These are phyloP conservation scores for Leucania comma DNA, from an alignment of 2,888 invertebrate species.

Conservation along the genomic window DNA sequence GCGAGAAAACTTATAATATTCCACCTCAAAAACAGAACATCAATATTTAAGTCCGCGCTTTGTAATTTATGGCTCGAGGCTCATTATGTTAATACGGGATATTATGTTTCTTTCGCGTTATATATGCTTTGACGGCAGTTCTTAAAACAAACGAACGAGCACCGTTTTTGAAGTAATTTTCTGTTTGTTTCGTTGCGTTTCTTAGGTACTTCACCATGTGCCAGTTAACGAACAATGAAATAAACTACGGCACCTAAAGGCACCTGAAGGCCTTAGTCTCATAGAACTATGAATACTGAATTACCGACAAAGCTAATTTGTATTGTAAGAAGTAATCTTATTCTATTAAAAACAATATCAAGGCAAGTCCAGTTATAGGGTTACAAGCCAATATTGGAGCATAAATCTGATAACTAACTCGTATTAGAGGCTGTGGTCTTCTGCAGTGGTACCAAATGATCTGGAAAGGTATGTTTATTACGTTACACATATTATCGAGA, in stretches of 20 bases:
- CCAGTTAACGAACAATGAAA: neutral
- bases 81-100: slow-evolving; percentile 39
- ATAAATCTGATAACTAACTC: slow-evolving; percentile 42
- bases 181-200: no score
- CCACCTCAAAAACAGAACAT: neutral
- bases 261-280: neutral
- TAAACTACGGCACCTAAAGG: neutral
- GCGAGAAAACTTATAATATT: neutral
- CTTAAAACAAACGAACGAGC: no score
- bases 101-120: slow-evolving; percentile 6
- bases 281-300: neutral
- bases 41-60: slow-evolving; percentile 7
- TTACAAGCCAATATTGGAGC: slow-evolving; percentile 35
- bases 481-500: slow-evolving; percentile 18
- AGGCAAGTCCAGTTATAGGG: neutral
- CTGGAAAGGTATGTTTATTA: slow-evolving; percentile 37
- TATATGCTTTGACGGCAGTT: slow-evolving; percentile 5
- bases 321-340: neutral
- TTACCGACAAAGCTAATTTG: slow-evolving; percentile 1
- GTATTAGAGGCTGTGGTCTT: slow-evolving; percentile 32
- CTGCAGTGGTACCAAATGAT: slow-evolving; percentile 37
- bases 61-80: slow-evolving; percentile 13
- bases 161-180: no score
- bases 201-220: neutral
- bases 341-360: neutral